Conservation (phyloP, 2,113 vertebrate genomes). For the Prunella fulvescens region DNA sequence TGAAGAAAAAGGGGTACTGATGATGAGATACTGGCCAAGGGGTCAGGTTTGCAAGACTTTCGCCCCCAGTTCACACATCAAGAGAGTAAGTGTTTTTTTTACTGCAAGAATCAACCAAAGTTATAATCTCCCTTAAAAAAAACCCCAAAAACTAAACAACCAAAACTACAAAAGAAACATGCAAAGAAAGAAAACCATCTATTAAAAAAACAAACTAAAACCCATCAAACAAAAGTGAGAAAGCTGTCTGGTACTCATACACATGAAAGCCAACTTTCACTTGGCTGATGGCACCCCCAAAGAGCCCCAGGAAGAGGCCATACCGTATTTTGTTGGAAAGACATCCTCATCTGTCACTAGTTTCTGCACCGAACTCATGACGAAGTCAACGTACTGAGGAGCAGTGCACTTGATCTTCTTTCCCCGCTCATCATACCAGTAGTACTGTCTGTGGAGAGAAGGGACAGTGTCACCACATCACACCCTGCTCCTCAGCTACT, state of each 20-base stretch:
- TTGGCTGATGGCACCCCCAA: fast-evolving
- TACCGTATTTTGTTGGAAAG: slow-evolving; percentile 98
- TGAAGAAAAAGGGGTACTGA: not conserved
- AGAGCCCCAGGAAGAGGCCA: not conserved
- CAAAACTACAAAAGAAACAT: not conserved
- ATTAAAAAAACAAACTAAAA: not conserved
- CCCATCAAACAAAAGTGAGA: not conserved
- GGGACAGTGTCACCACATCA: not conserved
- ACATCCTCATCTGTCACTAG: slow-evolving; percentile 97
- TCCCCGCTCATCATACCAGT: slow-evolving; percentile 98
- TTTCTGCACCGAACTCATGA: slow-evolving; percentile 98
- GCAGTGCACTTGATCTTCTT: slow-evolving; percentile 99
- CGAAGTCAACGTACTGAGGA: slow-evolving; percentile 97
- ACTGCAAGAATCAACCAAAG: not conserved
- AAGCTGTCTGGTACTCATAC: not conserved
- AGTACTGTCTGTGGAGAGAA: slow-evolving; percentile 87
- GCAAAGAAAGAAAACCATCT: not conserved
- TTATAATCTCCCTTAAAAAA: not conserved
- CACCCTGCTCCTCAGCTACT: not conserved
- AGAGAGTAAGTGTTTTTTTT: not conserved
- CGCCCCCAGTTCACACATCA: not conserved
- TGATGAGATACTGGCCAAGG: not conserved
- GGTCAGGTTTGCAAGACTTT: not conserved
- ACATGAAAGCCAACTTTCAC: not conserved
- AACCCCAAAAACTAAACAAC: not conserved